Evolutionary conservation across 2,113 vertebrate genomes (phyloP).

Genomic region (Etia nguti): DNA sequence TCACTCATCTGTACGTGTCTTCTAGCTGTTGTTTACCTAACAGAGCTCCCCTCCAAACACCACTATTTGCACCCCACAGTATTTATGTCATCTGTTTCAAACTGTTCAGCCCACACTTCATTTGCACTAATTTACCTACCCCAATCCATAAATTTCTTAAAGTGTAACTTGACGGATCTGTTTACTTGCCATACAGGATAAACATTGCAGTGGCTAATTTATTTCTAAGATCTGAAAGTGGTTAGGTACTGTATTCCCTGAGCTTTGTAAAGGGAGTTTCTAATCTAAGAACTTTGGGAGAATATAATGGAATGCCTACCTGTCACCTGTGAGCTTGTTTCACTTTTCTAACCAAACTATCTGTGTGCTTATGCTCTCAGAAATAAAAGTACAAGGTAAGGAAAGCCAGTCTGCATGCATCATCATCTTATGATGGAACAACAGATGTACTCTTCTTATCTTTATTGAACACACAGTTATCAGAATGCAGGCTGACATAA

Average conservation of each 20-base stretch:
- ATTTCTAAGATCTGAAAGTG: background rate
- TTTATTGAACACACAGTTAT: background rate
- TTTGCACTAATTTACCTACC: background rate
- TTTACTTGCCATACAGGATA: background rate
- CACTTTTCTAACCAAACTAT: constrained; percentile 1
- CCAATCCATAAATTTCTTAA: background rate
- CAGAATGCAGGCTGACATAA: background rate
- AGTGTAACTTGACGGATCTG: background rate
- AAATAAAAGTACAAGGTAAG: background rate
- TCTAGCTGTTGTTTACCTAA: background rate
- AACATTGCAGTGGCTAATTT: background rate
- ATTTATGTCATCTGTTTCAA: background rate
- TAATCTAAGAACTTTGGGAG: background rate
- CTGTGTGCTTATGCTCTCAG: background rate
- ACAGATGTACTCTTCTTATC: background rate
- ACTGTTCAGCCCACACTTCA: background rate
- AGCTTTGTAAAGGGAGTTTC: background rate
- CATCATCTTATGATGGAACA: background rate
- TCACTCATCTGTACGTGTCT: background rate
- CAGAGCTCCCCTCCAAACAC: background rate
- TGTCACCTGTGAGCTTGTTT: background rate
- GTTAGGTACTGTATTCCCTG: background rate
- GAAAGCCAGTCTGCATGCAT: background rate
- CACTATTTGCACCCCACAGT: background rate
- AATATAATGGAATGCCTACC: background rate